Evolutionary conservation across 1,140 invertebrate species (phyloP).

Genomic region (Heterodera schachtii): DNA sequence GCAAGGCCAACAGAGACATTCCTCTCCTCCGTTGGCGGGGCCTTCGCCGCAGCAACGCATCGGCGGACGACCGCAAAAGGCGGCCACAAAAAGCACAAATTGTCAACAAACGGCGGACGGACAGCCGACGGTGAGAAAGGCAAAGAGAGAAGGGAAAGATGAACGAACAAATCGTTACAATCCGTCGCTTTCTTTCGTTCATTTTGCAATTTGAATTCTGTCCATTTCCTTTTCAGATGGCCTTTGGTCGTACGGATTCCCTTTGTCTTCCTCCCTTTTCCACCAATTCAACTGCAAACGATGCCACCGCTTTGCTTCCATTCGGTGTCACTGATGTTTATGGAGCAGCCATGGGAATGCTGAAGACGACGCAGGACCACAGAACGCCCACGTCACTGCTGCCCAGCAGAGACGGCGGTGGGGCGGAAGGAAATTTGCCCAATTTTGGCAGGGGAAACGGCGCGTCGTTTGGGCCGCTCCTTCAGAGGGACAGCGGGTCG

Average conservation of each 20-base stretch:
- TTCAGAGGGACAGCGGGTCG: not conserved
- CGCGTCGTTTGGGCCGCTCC: conserved; percentile 2
- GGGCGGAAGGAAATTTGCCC: not conserved
- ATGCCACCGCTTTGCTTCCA: not conserved
- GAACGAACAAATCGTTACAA: too few relatives aligned
- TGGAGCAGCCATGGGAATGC: conserved; percentile 11
- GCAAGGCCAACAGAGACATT: not conserved
- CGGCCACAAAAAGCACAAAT: not conserved
- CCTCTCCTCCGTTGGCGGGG: not conserved
- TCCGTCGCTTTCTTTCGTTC: too few relatives aligned
- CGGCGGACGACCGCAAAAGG: not conserved
- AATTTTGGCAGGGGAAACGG: not conserved
- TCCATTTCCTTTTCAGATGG: not conserved
- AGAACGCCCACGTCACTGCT: not conserved
- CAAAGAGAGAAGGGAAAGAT: too few relatives aligned
- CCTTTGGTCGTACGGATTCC: not conserved
- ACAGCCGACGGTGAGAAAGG: not conserved
- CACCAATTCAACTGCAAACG: not conserved
- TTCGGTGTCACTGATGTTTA: not conserved
- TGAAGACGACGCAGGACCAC: not conserved
- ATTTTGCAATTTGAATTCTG: too few relatives aligned
- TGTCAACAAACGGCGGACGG: not conserved
- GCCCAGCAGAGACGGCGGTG: not conserved
- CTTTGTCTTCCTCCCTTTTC: not conserved
- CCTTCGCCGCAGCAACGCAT: not conserved